Evolutionary conservation across 2,888 invertebrate genomes (phyloP).

Genomic region (Tuberolachnus salignus): DNA sequence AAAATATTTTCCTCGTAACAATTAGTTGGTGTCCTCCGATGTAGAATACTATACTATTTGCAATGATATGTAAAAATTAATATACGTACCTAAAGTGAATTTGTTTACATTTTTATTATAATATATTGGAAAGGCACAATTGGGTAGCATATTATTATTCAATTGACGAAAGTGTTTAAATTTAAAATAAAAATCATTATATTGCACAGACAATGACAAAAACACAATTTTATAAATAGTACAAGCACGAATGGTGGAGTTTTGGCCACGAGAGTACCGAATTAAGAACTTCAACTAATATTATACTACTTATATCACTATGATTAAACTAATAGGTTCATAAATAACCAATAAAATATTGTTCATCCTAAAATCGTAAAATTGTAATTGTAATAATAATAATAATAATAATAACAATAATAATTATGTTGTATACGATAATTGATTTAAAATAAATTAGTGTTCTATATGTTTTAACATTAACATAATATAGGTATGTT

Average conservation of each 20-base stretch:
- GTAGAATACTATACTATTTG: too few species aligned
- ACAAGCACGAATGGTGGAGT: conserved; percentile 34
- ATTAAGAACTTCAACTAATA: conserved; percentile 23
- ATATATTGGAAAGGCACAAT: conserved; percentile 1
- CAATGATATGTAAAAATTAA: too few species aligned
- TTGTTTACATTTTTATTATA: too few species aligned
- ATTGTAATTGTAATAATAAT: too few species aligned
- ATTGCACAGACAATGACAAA: conserved; percentile 50
- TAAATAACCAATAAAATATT: conserved; percentile 25
- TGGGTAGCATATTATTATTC: not conserved
- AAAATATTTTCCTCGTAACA: too few species aligned
- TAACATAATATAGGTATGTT: conserved; percentile 13
- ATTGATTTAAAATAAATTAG: conserved; percentile 43
- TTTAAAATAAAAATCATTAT: conserved; percentile 47
- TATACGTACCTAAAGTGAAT: too few species aligned
- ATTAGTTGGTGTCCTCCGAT: too few species aligned
- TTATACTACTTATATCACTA: conserved; percentile 26
- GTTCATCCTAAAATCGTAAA: conserved; percentile 3
- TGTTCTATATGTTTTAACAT: conserved; percentile 21
- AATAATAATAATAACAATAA: too few species aligned
- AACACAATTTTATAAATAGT: conserved; percentile 20
- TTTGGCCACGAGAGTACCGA: conserved; percentile 9
- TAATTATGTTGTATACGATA: not conserved
- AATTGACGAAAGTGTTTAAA: conserved; percentile 2
- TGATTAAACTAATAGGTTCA: conserved; percentile 11